phyloP scores from a whole-genome alignment of 2,888 invertebrate genomes.

The Drosophila mayaguana region DNA sequence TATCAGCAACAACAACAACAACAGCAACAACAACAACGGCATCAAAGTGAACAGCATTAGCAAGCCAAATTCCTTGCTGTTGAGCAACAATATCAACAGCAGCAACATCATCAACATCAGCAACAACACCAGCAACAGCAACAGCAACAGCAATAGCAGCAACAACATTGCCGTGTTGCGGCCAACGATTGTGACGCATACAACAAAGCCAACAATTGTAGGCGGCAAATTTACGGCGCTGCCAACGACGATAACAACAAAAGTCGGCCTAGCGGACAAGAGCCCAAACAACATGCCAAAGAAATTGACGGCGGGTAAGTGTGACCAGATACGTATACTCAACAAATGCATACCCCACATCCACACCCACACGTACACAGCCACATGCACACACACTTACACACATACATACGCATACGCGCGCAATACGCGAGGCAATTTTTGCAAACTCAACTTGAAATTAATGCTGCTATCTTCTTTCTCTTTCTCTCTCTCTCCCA shows the following conservation, averaged over 20 bases:
- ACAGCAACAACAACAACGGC: conserved; percentile 47
- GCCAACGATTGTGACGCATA: conserved; percentile 43
- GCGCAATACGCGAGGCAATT: neutral
- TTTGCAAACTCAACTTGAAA: conserved; percentile 27
- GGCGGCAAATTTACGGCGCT: conserved; percentile 59
- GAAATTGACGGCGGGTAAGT: conserved; percentile 68
- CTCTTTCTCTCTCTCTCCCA: conserved; percentile 43
- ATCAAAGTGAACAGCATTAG: conserved; percentile 51
- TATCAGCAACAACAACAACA: conserved; percentile 11
- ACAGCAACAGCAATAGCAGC: conserved; percentile 3
- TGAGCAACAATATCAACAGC: conserved; percentile 74
- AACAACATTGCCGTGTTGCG: conserved; percentile 26
- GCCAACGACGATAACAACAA: conserved; percentile 54
- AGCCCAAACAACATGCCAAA: conserved; percentile 70
- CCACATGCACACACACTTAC: neutral
- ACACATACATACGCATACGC: neutral
- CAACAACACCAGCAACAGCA: conserved; percentile 21
- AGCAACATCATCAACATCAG: conserved; percentile 30
- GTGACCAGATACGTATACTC: conserved; percentile 17
- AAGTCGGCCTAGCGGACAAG: conserved; percentile 41
- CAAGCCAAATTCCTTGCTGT: conserved; percentile 38
- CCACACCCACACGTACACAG: neutral
- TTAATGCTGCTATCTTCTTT: conserved; percentile 52
- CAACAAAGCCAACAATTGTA: conserved; percentile 49
- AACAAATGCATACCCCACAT: neutral